A percentile compares a stretch with the other conserved stretches of the same genome.
Conservation (phyloP, 2,888 invertebrate genomes). For the Chalcosyrphus nemorum region DNA sequence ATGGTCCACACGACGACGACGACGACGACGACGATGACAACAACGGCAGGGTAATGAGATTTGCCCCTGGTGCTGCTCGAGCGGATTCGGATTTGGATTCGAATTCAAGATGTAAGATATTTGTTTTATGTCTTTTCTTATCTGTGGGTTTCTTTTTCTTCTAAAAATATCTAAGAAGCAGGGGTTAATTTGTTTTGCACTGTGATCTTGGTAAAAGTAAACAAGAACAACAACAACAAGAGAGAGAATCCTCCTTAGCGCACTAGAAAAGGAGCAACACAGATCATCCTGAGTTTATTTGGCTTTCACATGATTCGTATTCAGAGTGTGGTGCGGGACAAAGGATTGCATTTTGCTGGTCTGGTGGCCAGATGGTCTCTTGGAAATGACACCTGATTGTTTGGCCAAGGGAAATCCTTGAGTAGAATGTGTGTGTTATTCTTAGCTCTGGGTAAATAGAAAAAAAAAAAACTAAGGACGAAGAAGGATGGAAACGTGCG, state of each 20-base stretch:
- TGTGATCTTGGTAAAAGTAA: conserved; percentile 57
- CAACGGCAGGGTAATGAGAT: conserved; percentile 56
- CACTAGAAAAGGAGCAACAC: conserved; percentile 1
- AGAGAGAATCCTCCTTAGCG: background rate
- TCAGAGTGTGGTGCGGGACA: conserved; percentile 39
- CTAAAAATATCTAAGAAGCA: conserved; percentile 58
- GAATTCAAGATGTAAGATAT: conserved; percentile 10
- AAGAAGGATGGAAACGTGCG: conserved; percentile 31
- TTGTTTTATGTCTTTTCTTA: conserved; percentile 14
- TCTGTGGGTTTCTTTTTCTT: conserved; percentile 3
- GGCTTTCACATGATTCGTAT: conserved; percentile 69
- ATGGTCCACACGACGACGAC: conserved; percentile 23
- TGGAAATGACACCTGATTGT: conserved; percentile 64
- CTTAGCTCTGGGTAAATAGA: background rate
- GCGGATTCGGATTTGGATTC: background rate
- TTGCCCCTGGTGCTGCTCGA: conserved; percentile 7
- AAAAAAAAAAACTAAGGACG: conserved; percentile 19
- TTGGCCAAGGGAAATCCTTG: conserved; percentile 53
- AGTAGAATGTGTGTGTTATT: background rate
- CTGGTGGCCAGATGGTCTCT: conserved; percentile 59
- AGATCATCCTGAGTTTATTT: conserved; percentile 55
- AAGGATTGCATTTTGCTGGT: conserved; percentile 44
- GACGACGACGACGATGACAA: no score
- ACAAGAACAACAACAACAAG: no score
- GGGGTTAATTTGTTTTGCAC: conserved; percentile 71